These are phyloP conservation scores for Equus quagga DNA, from an alignment of 2,113 vertebrate genomes.

Conservation along the genomic window DNA sequence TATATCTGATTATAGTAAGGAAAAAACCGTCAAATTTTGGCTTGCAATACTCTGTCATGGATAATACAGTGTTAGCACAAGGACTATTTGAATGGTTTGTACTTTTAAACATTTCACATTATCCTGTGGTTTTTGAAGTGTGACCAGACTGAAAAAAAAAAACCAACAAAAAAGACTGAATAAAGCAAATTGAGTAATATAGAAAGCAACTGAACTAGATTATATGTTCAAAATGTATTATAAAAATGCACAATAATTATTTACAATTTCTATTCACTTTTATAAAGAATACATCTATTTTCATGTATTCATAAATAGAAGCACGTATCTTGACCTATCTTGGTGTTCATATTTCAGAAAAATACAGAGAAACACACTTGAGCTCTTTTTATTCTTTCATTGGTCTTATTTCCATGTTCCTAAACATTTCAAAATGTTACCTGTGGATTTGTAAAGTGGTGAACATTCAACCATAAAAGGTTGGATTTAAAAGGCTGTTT, in stretches of 20 bases:
- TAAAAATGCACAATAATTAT: not conserved
- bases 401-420: not conserved
- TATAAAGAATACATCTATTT: not conserved
- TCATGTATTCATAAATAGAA: not conserved
- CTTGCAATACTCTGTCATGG: not conserved
- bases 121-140: not conserved
- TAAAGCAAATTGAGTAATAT: not conserved
- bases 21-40: not conserved
- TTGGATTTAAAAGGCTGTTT: conserved; percentile 17
- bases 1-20: conserved; percentile 18
- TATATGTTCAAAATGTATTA: not conserved
- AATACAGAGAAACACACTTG: conserved; percentile 7
- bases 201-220: not conserved
- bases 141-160: not conserved
- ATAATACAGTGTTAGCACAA: not conserved
- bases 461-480: conserved; percentile 14
- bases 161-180: not conserved
- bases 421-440: conserved; percentile 51
- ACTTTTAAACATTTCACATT: conserved; percentile 27
- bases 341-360: conserved; percentile 25
- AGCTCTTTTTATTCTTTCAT: not conserved
- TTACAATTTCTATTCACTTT: not conserved
- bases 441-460: conserved; percentile 34
- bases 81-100: not conserved
- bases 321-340: not conserved